Percentiles rank a stretch among this genome's conserved stretches.
phyloP scores from a whole-genome alignment of 2,113 vertebrate species.

The Apus apus region DNA sequence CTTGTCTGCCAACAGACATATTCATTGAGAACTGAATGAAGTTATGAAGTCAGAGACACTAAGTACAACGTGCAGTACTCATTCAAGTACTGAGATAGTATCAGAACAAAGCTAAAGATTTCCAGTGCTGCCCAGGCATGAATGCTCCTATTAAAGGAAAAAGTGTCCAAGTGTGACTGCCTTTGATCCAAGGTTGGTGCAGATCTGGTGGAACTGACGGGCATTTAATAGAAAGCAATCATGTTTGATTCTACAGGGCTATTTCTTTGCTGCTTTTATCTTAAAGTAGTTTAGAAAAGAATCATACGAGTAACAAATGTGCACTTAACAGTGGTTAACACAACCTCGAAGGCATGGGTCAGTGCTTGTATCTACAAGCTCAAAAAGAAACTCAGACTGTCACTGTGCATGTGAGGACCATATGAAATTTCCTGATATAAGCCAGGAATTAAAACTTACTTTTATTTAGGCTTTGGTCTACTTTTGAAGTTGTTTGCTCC shows the following conservation, averaged over 20 bases:
- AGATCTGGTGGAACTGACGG: constrained; percentile 36
- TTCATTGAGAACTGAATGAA: not conserved
- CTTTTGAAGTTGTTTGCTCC: not conserved
- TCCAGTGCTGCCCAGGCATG: not conserved
- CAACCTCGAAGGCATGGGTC: not conserved
- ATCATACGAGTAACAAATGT: not conserved
- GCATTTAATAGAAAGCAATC: constrained; percentile 23
- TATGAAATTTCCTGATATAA: not conserved
- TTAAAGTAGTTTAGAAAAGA: constrained; percentile 10
- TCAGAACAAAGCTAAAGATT: not conserved
- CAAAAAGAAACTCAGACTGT: not conserved
- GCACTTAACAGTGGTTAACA: not conserved
- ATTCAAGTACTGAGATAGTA: not conserved
- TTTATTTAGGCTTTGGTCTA: not conserved
- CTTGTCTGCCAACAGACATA: not conserved
- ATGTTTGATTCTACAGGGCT: constrained; percentile 1
- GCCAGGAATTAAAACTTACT: not conserved
- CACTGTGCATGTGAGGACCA: not conserved
- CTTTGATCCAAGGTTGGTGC: constrained; percentile 29
- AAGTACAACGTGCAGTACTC: not conserved
- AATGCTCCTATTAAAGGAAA: constrained; percentile 16
- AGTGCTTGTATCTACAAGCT: not conserved
- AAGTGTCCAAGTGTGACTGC: constrained; percentile 54
- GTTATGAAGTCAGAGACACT: not conserved
- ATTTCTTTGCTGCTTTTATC: constrained; percentile 28